phyloP scores from a whole-genome alignment of 2,888 invertebrate species.

The Choreutis nemorana region DNA sequence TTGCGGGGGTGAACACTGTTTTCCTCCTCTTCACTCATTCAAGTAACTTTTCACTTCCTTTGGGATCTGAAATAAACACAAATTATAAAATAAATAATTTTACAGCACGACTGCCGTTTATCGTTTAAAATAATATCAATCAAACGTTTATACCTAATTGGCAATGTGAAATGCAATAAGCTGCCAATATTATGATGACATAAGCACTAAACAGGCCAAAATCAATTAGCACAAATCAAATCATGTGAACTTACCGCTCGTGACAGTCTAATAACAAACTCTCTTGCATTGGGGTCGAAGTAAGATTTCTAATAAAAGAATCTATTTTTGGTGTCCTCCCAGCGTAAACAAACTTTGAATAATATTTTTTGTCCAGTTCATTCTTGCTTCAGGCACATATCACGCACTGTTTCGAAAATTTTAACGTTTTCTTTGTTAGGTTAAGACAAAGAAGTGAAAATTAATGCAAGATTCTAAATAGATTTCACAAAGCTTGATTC shows the following conservation, averaged over 20 bases:
- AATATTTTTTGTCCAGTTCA: constrained; percentile 21
- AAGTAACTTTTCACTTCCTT: constrained; percentile 15
- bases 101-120: background rate
- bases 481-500: no score
- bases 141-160: background rate
- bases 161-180: background rate
- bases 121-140: background rate
- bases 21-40: constrained; percentile 38
- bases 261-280: constrained; percentile 29
- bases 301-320: constrained; percentile 52
- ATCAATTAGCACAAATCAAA: constrained; percentile 16
- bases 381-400: constrained; percentile 22
- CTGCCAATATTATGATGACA: constrained; percentile 44
- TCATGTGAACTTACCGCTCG: constrained; percentile 42
- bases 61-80: constrained; percentile 28
- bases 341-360: constrained; percentile 36
- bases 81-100: constrained; percentile 1
- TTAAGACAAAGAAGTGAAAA: no score
- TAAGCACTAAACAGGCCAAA: constrained; percentile 26
- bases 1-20: constrained; percentile 14
- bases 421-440: no score
- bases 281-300: constrained; percentile 39
- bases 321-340: constrained; percentile 45
- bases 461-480: no score
- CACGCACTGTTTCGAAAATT: no score